Percentiles rank a stretch among this genome's conserved stretches.
These are phyloP conservation scores for Fistularia commersonii DNA, from an alignment of 2,797 vertebrate genomes.

Conservation along the genomic window DNA sequence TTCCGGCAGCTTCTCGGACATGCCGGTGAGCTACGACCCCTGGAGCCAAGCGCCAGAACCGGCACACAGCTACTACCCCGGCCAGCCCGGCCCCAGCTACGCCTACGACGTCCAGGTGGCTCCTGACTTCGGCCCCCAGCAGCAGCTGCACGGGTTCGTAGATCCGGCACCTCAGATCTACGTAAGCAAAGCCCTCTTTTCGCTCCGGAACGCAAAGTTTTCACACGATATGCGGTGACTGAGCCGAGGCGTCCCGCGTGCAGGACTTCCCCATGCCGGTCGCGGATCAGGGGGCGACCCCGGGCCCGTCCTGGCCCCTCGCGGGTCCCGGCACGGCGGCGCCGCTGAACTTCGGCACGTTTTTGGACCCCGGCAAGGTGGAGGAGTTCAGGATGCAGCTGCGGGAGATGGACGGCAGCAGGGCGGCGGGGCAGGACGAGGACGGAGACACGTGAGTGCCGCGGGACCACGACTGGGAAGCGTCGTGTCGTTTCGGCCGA, in stretches of 20 bases:
- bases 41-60: slow-evolving; percentile 50
- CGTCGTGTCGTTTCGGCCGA: no score
- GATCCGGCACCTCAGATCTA: slow-evolving; percentile 53
- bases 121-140: slow-evolving; percentile 47
- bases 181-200: slow-evolving; percentile 49
- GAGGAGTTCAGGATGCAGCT: slow-evolving; percentile 77
- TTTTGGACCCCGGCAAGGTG: slow-evolving; percentile 70
- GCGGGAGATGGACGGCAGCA: slow-evolving; percentile 73
- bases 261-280: slow-evolving; percentile 49
- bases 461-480: neutral
- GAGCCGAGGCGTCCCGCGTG: neutral
- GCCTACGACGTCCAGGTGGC: slow-evolving; percentile 40
- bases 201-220: no score
- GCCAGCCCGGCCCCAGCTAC: slow-evolving; percentile 35
- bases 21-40: slow-evolving; percentile 66
- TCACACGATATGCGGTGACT: neutral
- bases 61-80: slow-evolving; percentile 40
- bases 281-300: slow-evolving; percentile 13
- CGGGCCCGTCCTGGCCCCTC: slow-evolving; percentile 46
- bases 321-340: slow-evolving; percentile 31
- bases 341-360: slow-evolving; percentile 38
- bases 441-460: slow-evolving; percentile 84
- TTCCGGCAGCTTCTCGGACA: slow-evolving; percentile 66
- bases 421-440: slow-evolving; percentile 81
- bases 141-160: slow-evolving; percentile 41